Conservation (phyloP, 2,888 invertebrate species). For the Ormyrus pomaceus region DNA sequence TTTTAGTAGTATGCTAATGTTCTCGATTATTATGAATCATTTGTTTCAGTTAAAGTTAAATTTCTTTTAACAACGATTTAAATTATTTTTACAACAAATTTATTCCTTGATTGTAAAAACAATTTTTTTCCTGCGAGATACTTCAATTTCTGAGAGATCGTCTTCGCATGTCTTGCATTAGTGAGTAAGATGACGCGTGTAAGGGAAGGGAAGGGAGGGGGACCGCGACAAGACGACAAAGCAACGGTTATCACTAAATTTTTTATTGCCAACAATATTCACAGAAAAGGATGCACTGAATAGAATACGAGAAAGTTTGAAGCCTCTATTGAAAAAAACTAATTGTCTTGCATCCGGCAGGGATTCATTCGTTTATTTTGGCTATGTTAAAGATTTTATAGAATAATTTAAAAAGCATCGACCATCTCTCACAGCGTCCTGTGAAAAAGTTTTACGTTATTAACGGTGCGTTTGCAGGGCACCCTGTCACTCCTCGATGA, state of each 20-base stretch:
- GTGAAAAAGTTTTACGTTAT: conserved; percentile 69
- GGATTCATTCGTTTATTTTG: conserved; percentile 38
- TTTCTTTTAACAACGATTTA: too few relatives aligned
- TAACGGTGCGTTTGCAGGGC: conserved; percentile 75
- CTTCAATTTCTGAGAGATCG: conserved; percentile 1
- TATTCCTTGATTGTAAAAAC: not conserved
- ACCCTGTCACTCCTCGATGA: conserved; percentile 74
- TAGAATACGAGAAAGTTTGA: not conserved
- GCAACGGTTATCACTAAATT: too few relatives aligned
- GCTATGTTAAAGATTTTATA: not conserved
- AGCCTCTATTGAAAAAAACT: conserved; percentile 11
- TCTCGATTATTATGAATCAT: too few relatives aligned
- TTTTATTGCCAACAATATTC: too few relatives aligned
- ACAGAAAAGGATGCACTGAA: too few relatives aligned
- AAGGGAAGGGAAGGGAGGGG: conserved; percentile 38
- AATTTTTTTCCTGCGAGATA: too few relatives aligned
- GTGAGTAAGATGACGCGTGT: conserved; percentile 18
- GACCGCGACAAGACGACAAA: conserved; percentile 15
- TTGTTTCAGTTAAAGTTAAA: too few relatives aligned
- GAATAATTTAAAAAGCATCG: conserved; percentile 25
- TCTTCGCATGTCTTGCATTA: not conserved
- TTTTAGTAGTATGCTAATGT: too few relatives aligned
- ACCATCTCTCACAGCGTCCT: conserved; percentile 62
- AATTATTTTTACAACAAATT: too few relatives aligned
- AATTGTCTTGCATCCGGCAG: conserved; percentile 15